Base-by-base conservation (phyloP, 2,113 vertebrate species). In the Zootoca vivipara region DNA sequence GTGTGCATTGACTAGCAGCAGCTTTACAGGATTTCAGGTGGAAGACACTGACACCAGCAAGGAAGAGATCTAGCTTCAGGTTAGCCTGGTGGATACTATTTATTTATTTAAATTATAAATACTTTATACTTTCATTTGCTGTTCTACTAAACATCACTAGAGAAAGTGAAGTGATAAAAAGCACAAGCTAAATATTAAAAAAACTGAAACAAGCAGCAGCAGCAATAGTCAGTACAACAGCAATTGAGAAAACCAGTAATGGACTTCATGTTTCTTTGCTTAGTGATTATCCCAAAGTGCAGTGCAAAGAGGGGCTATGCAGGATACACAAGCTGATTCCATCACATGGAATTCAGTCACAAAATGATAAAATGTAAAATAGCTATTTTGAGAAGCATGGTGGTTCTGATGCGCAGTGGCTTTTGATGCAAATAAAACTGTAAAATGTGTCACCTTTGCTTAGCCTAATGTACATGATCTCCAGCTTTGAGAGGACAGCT, bases 351-450 rank as follows among this genome's bases (percentile, higher is more conserved):
- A 56, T 1, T 82, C 35, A 33, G 35, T 62, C 65, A 72, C 26
- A 73, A 35, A 81, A 73, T 28, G 28, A 40, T 24, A 89, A 87
- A 86, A 90, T 52, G 85, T 15, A 80, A 40, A 24, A 82, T 52
- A 81, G 69, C 90, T 92, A 91, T 82, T 87, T 82, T 87, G 56
- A 24, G 69, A 92, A 78, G 30, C 2, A 83, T 67, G 86, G 9
- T 33, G 83, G 77, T 46, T 85, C 38, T 91, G 87, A 82, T 91
- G 42, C 46, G 83, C 15, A 83, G 1, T 89, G 79, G 83, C 62
- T 90, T 78, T 83, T 88, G 86, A 78, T 28, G 85, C 20, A 89
- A 92, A 91, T 89, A 87, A 8, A 35, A 30, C 73, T 92, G 83
- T 35, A 65, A 7, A 87, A 69, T 22, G n/a, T 72, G 52, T 74